Evolutionary conservation across 2,113 vertebrate genomes (phyloP), one percentile per base, ranked within the genome.

Genomic region (Amphilophus citrinellus): DNA sequence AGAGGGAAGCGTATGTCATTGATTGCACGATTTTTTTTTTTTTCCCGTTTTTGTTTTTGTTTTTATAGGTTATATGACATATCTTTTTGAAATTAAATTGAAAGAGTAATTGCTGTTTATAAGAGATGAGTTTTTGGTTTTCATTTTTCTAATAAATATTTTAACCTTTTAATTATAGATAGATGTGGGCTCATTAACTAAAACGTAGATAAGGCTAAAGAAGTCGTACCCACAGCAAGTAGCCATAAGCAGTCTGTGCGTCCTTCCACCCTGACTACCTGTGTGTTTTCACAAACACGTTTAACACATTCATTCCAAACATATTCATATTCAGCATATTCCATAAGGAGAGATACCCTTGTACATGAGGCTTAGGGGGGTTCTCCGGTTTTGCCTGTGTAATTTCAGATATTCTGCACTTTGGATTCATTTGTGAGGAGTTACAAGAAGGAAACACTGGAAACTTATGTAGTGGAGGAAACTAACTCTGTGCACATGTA

Each of bases 21-120:
- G 88, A 93, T 94, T 94, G 93, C 93, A 95, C 93, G 87, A 57
- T 61, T 91, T 84, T 53, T 20, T 87, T 73, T 62, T 80, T 86
- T 58, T 82, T 53, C 27, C 47, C 27, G n/a, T 77, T 79, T 89
- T 79, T 89, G 62, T 80, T 80, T 35, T 88, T 84, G 32, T 89
- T 89, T 93, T 93, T 92, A 56, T 92, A 94, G 92, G 89, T 93
- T 83, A 89, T 88, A 87, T 62, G 71, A 86, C 92, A 94, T 94
- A 94, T 95, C 93, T 92, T 91, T 94, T 92, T 88, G 24, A 87
- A 87, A 89, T 88, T 79, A 62, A 89, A 90, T 71, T 63, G 65
- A 84, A 89, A 88, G 44, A 89, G 61, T 90, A 92, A 91, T 87
- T 92, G 77, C 59, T 88, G 82, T 92, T 94, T 85, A 84, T 93